Base-by-base conservation (phyloP, 2,113 vertebrate species). In the Calypte anna region DNA sequence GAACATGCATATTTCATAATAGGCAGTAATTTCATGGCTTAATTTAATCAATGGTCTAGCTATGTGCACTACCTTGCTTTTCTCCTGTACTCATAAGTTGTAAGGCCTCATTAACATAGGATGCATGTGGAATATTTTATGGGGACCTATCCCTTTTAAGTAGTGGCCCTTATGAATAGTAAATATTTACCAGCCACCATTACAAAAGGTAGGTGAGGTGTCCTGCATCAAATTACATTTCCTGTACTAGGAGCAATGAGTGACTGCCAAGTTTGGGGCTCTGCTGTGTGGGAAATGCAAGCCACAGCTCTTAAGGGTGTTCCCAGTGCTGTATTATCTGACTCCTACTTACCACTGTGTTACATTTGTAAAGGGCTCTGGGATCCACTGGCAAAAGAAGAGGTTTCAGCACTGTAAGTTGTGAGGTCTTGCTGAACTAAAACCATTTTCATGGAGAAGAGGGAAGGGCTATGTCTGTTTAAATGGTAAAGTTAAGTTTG, bases 21-120 rank as follows among this genome's bases (percentile, higher is more conserved):
- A 72, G 74, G 83, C 73, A 82, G 83, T 84, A 91, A 96, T 94
- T 93, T 88, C 91, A 92, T 64, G 69, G 61, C 19, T 92, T 96
- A 88, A 94, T 96, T 96, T 94, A 96, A 96, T 94, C 80, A 90
- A 3, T 53, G 43, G 54, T 75, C 66, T 86, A 90, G 84, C 68
- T 69, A 83, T 67, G 83, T 78, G 88, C 27, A 24, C 48, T 64
- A 88, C 77, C 88, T 93, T 86, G 44, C 61, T 78, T 40, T 93
- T 78, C 66, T 96, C 66, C 66, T 78, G 61, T 68, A 75, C 69
- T 61, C 21, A 0, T 33, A 83, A 67, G 73, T 77, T 91, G 78
- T 84, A 90, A 96, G 77, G 53, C 80, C 69, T 70, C 83, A 68
- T 91, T 92, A 96, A 33, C 64, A 61, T 30, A 59, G 31, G n/a